phyloP scores from a whole-genome alignment of 2,113 vertebrate species.

The Tapirus terrestris region DNA sequence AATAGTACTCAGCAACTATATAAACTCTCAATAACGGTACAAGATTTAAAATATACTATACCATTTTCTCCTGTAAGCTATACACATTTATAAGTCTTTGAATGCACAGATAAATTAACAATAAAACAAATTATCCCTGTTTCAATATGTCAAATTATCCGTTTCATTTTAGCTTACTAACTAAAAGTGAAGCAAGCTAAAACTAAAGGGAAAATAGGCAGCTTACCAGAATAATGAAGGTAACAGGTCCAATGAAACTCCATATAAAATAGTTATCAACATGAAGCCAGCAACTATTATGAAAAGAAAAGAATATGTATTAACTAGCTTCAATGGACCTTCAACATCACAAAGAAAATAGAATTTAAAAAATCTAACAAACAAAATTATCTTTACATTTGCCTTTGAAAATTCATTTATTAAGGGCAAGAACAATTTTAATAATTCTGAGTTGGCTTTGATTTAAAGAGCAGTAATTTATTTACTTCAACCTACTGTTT shows the following conservation, averaged over 20 bases:
- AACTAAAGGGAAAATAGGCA: constrained; percentile 40
- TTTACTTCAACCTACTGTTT: background rate
- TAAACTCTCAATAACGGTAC: background rate
- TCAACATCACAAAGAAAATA: constrained; percentile 26
- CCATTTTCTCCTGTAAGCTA: background rate
- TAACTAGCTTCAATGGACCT: background rate
- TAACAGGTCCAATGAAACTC: constrained; percentile 99
- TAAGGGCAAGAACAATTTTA: background rate
- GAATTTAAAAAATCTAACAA: constrained; percentile 52
- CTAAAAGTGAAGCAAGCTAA: background rate
- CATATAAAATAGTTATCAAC: constrained; percentile 99
- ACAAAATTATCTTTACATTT: constrained; percentile 18
- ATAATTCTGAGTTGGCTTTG: background rate
- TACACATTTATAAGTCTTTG: background rate
- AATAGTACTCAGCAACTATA: background rate
- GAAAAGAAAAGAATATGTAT: constrained; percentile 70
- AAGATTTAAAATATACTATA: background rate
- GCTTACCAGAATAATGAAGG: constrained; percentile 99
- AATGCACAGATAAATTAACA: background rate
- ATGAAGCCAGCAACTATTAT: constrained; percentile 95
- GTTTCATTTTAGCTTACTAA: background rate
- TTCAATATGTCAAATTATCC: background rate
- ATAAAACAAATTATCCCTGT: background rate
- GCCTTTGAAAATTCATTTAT: constrained; percentile 48
- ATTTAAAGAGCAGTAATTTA: background rate